Conservation (phyloP, 2,113 vertebrate genomes). For the Corythornis vintsioides region DNA sequence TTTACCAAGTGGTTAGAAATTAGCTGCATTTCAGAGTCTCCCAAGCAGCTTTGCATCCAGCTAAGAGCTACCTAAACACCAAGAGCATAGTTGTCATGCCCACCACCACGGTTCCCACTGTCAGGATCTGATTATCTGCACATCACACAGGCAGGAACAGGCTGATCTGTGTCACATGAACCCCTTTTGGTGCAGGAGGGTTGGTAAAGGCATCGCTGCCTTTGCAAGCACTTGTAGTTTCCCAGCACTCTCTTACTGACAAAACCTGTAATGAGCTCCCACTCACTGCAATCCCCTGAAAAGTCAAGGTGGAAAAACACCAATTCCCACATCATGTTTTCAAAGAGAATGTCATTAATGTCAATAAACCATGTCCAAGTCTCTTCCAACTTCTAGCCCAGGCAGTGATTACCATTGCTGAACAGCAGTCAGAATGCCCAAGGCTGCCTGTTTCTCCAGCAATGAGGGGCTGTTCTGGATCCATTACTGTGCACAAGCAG, state of each 20-base stretch:
- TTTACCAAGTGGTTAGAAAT: background rate
- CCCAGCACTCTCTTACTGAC: background rate
- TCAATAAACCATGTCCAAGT: background rate
- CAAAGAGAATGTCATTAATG: background rate
- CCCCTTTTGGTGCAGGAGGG: background rate
- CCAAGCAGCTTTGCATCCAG: background rate
- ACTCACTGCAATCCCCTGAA: background rate
- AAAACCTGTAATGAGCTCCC: background rate
- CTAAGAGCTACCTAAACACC: background rate
- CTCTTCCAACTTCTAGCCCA: background rate
- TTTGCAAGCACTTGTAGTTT: background rate
- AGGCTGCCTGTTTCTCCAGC: background rate
- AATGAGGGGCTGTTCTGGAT: background rate
- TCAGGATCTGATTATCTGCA: background rate
- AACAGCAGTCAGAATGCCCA: background rate
- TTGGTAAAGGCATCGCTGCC: background rate
- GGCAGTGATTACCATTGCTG: background rate
- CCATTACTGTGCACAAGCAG: background rate
- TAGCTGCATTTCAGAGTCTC: background rate
- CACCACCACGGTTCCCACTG: background rate
- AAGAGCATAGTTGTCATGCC: accelerated
- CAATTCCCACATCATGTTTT: background rate
- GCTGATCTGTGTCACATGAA: background rate
- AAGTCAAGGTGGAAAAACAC: background rate
- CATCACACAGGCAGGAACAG: background rate